A percentile compares a stretch with the other conserved stretches of the same genome.
Conservation (phyloP, 2,797 vertebrate genomes). For the Enteromius paludinosus region DNA sequence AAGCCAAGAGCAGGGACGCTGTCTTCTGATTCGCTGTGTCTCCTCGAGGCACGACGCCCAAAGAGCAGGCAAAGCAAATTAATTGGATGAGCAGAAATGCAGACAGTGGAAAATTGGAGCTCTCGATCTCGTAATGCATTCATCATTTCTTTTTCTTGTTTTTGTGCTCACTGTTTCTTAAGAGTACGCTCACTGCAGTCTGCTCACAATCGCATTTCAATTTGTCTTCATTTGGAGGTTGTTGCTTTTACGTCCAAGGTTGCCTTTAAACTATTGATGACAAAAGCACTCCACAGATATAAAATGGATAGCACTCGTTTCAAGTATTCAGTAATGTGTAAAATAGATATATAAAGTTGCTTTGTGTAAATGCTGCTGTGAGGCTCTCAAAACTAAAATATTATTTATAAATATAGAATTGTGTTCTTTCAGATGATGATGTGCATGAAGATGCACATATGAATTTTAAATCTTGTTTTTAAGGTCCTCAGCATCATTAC, state of each 20-base stretch:
- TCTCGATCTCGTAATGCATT: constrained; percentile 64
- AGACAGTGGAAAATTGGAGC: constrained; percentile 67
- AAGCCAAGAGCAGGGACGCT: constrained; percentile 27
- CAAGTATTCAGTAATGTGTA: constrained; percentile 4
- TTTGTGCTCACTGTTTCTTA: constrained; percentile 39
- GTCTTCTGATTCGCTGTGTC: constrained; percentile 50
- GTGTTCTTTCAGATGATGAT: too few species aligned
- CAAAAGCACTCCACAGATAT: background rate
- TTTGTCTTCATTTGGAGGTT: constrained; percentile 43
- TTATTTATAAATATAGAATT: too few species aligned
- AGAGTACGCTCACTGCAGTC: constrained; percentile 17
- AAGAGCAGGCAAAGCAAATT: constrained; percentile 68
- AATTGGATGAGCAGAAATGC: constrained; percentile 75
- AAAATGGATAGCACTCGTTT: background rate
- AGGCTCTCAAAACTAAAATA: background rate
- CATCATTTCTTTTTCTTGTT: constrained; percentile 58
- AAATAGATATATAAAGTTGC: background rate
- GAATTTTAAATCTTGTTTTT: background rate
- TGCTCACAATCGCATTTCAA: constrained; percentile 22
- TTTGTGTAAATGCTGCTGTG: background rate
- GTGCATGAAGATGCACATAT: background rate
- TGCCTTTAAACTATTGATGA: constrained; percentile 23
- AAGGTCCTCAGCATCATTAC: background rate
- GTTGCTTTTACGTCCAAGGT: background rate
- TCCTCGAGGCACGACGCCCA: constrained; percentile 64